Evolutionary conservation across 2,888 invertebrate genomes (phyloP), one percentile per base, ranked within the genome.

Genomic region (Colletes collaris): DNA sequence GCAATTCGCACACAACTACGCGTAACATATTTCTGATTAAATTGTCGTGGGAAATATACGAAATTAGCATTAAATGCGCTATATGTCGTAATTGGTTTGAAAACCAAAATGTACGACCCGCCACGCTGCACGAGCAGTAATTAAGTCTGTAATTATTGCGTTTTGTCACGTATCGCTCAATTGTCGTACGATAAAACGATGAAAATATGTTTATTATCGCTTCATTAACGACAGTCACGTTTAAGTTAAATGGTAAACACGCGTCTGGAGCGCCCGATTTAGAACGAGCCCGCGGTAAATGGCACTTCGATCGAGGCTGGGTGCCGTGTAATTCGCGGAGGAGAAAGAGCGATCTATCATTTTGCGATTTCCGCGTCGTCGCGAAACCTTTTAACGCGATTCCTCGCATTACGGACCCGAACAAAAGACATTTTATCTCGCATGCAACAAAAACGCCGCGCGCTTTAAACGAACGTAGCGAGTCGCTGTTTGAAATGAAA

Each of bases 21-120:
- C 19, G 71, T 27, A 27, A 27, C 10, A 56, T 67, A 79, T 84
- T 81, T 79, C 79, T 76, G 84, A 84, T 86, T 80, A 82, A 83
- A 85, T 83, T 75, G 72, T 72, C 73, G 76, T 71, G 79, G 76
- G 81, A 85, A 81, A 83, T 81, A 78, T 81, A 64, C 67, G 66
- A 81, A 83, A 87, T 87, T 86, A 87, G 78, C 78, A 79, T 81
- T 83, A 80, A 87, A 85, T 79, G 76, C 68, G 65, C 73, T 76
- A 79, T 62, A 66, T 49, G 64, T 59, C 58, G 70, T 83, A 85
- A 85, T 83, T 85, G 87, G 83, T 79, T 76, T 56, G 81, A 78
- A 81, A 85, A 83, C 81, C 86, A 81, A 86, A 85, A 83, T 81
- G 76, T 83, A 80, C 76, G 76, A 73, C 79, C 44, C 62, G 50